Evolutionary conservation across 2,797 vertebrate genomes (phyloP), one percentile per base, ranked within the genome.

Genomic region (Premnoplex brunnescens): DNA sequence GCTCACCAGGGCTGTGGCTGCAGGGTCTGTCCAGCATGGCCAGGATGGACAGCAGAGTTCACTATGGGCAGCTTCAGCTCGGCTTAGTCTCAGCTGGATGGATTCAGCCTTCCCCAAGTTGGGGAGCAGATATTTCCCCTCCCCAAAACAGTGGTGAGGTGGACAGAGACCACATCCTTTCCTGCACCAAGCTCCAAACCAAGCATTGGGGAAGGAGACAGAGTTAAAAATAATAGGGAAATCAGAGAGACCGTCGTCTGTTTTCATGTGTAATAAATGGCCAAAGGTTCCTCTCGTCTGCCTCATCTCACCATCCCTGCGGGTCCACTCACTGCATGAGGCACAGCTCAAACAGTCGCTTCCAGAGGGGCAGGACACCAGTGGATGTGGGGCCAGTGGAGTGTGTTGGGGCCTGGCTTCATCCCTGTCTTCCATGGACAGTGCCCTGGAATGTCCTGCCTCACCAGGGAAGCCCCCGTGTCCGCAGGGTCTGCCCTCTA

Each of bases 351-450:
- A 9, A 3, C 1, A 2, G 28, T 15, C 10, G 2, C 19, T 72
- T 32, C 54, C 63, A 52, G 37, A 2, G 1, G 74, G 27, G 27
- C 30, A 54, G 32, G 51, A 46, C 2, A 2, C 20, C 1, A 12
- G 30, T 0, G 1, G 41, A 19, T 0, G 0, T 30, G 77, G 24
- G 51, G 64, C 32, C 73, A 68, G 34, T 2, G 55, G 52, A n/a
- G 13, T 0, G 0, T 0, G 1, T 2, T 4, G 34, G 17, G 22
- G 7, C 4, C 14, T 3, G 1, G 12, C 37, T 63, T 66, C 66
- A 37, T 30, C 54, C 37, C 41, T 22, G 49, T 37, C 12, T 36
- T n/a, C 0, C 1, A 3, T 2, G 36, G 43, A 24, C 28, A 9
- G 21, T n/a, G 48, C 5, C 44, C 59, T 37, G 39, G 18, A 21